Base-by-base conservation (phyloP, 2,888 invertebrate genomes). In the Nomada goodeniana region DNA sequence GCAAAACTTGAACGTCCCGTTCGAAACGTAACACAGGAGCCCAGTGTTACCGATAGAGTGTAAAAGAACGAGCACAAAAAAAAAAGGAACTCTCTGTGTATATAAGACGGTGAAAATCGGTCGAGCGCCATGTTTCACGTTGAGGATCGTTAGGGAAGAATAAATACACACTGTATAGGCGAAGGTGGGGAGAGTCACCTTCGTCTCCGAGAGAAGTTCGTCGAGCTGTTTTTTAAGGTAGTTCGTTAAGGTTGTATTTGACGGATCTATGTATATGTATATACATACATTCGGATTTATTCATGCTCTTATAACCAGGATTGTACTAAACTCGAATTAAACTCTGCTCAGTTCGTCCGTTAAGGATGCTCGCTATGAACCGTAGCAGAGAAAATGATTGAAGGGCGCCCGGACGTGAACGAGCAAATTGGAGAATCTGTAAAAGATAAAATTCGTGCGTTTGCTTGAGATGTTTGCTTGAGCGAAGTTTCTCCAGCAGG, bases 231-330 rank as follows among this genome's bases (percentile, higher is more conserved):
- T 60, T 47, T 75, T 75, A 72, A 68, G 60, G 65, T 80, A 81
- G 80, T 65, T 26, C 29, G 20, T 80, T 74, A 80, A 63, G 71
- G 75, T 81, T 81, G 68, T 71, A 81, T 81, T 71, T 82, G 36
- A 71, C 67, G 44, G 53, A 59, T 72, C 73, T 60, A 60, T 59
- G 23, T 59, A 59, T 26, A 57, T 60, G 29, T 20, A 52, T 71
- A 57, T 59, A 53, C 36, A 42, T 64, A 50, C 53, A 78, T 78
- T 36, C 53, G 29, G 61, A 63, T 68, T 59, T 80, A 79, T 52
- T 75, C 71, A 63, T 75, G 71, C 71, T 67, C 57, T 29, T 71
- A 59, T 55, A 13, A 47, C 47, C 55, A 69, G 65, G 72, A 65
- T n/a, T 63, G 59, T 59, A 65, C 55, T 64, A 64, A 69, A 75